Base-by-base conservation (phyloP, 1,140 invertebrate genomes). In the Drosophila equinoxialis region DNA sequence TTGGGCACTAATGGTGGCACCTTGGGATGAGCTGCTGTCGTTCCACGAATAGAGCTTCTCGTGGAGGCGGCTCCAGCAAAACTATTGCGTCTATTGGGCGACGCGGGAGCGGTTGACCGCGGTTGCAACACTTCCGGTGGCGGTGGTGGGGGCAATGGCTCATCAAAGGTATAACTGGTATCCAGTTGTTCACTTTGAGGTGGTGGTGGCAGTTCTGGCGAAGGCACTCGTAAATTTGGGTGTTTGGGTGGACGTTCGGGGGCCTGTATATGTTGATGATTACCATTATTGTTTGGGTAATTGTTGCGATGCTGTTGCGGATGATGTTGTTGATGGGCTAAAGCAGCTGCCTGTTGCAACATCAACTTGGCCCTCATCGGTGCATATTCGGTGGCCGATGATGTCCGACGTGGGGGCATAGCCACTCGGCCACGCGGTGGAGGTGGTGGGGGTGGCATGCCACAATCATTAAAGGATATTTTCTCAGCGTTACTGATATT, bases 241-340 rank as follows among this genome's bases (percentile, higher is more conserved):
- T 96, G 96, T 91, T 97, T 97, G 5, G 94, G 94, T 41, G 94
- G 94, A 41, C 93, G 92, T 75, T 96, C 96, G 1, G 96, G 96
- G 0, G 95, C 95, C 94, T 94, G 55, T 30, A 66, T 64, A n/a
- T 48, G 63, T 3, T 6, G 30, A 30, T 30, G 30, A 30, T 30
- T 30, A 26, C 23, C 3, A 35, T 42, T 64, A 41, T 13, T 39
- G 13, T 39, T 39, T 13, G 35, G 35, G 33, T 55, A 33, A 1
- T 61, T 41, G 3, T 7, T 14, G 10, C 67, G 81, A 66, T 91
- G 90, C 74, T 91, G 90, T 35, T 91, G 90, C 8, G 90, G 90
- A 81, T 91, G 90, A 42, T 89, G 85, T 17, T 91, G 90, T 74
- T 91, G 90, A 63, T 90, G 90, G 6, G 90, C 90, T 58, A 90